phyloP scores from a whole-genome alignment of 2,888 invertebrate species.

The Chouioia cunea region DNA sequence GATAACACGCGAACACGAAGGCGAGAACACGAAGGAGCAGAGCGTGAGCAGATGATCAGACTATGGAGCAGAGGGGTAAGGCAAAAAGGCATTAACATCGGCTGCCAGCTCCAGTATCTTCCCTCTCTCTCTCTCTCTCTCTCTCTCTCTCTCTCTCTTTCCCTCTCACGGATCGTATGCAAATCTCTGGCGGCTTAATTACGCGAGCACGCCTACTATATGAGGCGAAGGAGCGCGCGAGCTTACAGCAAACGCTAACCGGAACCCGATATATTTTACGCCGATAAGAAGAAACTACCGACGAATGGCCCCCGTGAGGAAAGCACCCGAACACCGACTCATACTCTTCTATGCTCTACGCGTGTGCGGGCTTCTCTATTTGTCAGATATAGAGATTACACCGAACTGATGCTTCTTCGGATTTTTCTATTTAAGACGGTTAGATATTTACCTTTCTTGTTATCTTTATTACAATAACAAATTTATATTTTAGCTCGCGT shows the following conservation, averaged over 20 bases:
- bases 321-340: conserved; percentile 28
- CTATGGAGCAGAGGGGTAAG: conserved; percentile 48
- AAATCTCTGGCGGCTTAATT: conserved; percentile 67
- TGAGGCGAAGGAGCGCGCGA: conserved; percentile 50
- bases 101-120: conserved; percentile 59
- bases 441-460: no score
- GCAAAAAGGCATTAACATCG: conserved; percentile 60
- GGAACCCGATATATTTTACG: conserved; percentile 56
- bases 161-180: conserved; percentile 64
- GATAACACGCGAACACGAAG: neutral
- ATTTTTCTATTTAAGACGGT: no score
- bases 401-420: no score
- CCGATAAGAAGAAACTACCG: conserved; percentile 52
- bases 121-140: conserved; percentile 55
- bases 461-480: no score
- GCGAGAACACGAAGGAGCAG: conserved; percentile 32
- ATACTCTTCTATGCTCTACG: conserved; percentile 14
- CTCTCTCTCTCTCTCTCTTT: conserved; percentile 56
- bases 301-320: conserved; percentile 42
- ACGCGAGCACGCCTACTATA: conserved; percentile 65
- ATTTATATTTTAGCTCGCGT: no score
- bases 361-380: no score
- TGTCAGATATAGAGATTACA: no score
- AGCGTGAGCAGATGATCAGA: no score
- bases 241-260: conserved; percentile 60